Percentiles rank a stretch among this genome's conserved stretches.
phyloP scores from a whole-genome alignment of 2,797 vertebrate genomes.

The Pteropus rufus region DNA sequence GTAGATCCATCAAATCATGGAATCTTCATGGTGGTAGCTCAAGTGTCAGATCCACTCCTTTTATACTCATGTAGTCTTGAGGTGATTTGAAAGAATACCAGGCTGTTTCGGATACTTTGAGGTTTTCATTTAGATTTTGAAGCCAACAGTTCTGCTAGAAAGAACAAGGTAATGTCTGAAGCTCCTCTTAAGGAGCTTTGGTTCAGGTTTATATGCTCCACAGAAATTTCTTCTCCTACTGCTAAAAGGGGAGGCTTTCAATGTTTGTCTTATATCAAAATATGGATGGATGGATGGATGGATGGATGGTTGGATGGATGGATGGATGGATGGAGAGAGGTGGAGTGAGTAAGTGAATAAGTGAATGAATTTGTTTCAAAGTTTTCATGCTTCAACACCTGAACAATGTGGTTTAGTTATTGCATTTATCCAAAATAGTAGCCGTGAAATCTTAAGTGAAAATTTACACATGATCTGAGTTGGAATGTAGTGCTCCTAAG shows the following conservation, averaged over 20 bases:
- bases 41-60: background rate
- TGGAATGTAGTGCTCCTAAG: background rate
- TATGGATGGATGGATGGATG: background rate
- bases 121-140: background rate
- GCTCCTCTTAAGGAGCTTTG: background rate
- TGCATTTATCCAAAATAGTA: background rate
- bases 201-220: background rate
- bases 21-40: background rate
- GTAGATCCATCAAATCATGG: background rate
- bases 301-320: background rate
- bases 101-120: background rate
- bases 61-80: background rate
- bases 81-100: background rate
- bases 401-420: background rate
- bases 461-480: background rate
- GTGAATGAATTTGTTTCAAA: background rate
- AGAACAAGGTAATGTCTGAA: background rate
- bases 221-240: background rate
- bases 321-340: background rate
- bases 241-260: background rate
- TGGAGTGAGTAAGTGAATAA: background rate
- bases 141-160: background rate
- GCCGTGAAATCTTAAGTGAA: constrained; percentile 8
- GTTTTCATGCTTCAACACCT: background rate
- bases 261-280: background rate